A percentile compares a stretch with the other conserved stretches of the same genome.
These are phyloP conservation scores for Drosophila anceps DNA, from an alignment of 2,888 invertebrate genomes.

Conservation along the genomic window DNA sequence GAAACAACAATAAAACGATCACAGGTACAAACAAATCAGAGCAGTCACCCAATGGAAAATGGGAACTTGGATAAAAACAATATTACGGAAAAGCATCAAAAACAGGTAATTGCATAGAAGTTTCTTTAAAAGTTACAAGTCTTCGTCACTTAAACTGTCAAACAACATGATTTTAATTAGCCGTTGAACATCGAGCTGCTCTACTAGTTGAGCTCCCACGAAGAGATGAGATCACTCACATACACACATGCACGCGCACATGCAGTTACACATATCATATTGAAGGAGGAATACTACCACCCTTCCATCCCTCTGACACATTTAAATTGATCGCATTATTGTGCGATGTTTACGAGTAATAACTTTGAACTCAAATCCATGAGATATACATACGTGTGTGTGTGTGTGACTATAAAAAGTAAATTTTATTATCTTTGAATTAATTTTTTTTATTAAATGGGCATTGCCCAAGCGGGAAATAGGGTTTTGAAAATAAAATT, in stretches of 20 bases:
- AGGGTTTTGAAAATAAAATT: neutral
- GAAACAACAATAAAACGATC: slow-evolving; percentile 33
- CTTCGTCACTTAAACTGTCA: slow-evolving; percentile 1
- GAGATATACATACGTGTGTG: neutral
- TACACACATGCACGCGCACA: neutral
- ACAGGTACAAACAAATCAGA: slow-evolving; percentile 32
- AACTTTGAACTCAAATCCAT: neutral
- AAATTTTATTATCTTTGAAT: neutral
- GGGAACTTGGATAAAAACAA: slow-evolving; percentile 42
- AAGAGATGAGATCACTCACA: slow-evolving; percentile 44
- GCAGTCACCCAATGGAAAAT: slow-evolving; percentile 51
- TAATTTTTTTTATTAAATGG: neutral
- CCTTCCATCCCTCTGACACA: neutral
- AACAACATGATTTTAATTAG: slow-evolving; percentile 2
- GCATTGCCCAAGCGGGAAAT: too few species aligned
- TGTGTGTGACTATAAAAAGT: neutral
- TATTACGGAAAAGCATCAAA: slow-evolving; percentile 39
- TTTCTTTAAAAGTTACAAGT: neutral
- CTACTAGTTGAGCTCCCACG: slow-evolving; percentile 14
- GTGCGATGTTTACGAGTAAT: slow-evolving; percentile 1
- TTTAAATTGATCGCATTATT: slow-evolving; percentile 18
- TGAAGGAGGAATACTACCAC: neutral
- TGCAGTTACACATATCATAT: neutral
- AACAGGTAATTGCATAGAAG: slow-evolving; percentile 40
- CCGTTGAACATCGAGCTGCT: slow-evolving; percentile 7